A percentile compares a stretch with the other conserved stretches of the same genome.
Evolutionary conservation across 2,888 invertebrate genomes (phyloP).

Genomic region (Caradrina clavipalpis): DNA sequence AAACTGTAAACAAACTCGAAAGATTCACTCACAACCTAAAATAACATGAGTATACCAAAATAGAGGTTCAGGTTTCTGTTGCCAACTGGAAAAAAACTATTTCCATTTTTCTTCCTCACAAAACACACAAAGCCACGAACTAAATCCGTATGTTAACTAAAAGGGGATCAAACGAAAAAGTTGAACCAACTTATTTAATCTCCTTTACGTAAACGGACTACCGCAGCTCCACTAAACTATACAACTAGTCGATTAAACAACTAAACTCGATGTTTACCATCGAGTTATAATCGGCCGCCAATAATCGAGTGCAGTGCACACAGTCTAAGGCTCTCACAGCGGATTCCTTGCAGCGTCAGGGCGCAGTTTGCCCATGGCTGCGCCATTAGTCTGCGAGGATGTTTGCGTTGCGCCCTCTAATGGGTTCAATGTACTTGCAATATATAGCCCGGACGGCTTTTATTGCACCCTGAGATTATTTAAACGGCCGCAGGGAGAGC

Average conservation of each 20-base stretch:
- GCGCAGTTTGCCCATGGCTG: slow-evolving; percentile 65
- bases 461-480: slow-evolving; percentile 83
- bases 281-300: slow-evolving; percentile 44
- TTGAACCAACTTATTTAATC: slow-evolving; percentile 53
- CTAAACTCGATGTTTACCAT: slow-evolving; percentile 39
- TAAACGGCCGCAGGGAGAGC: slow-evolving; percentile 76
- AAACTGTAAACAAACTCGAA: no score
- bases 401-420: slow-evolving; percentile 76
- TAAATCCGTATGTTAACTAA: slow-evolving; percentile 31
- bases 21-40: no score
- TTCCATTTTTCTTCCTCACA: slow-evolving; percentile 1
- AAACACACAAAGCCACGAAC: slow-evolving; percentile 21
- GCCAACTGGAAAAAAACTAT: not conserved
- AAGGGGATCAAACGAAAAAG: slow-evolving; percentile 56
- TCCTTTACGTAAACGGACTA: slow-evolving; percentile 29
- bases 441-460: slow-evolving; percentile 78
- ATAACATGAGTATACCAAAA: not conserved
- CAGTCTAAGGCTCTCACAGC: slow-evolving; percentile 28
- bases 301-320: slow-evolving; percentile 51
- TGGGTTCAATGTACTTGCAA: slow-evolving; percentile 76
- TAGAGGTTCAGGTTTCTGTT: not conserved
- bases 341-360: slow-evolving; percentile 42
- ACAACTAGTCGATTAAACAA: slow-evolving; percentile 34
- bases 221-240: slow-evolving; percentile 17
- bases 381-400: slow-evolving; percentile 73